These are phyloP conservation scores for Cantharis lateralis DNA, from an alignment of 2,888 invertebrate species.

Conservation along the genomic window DNA sequence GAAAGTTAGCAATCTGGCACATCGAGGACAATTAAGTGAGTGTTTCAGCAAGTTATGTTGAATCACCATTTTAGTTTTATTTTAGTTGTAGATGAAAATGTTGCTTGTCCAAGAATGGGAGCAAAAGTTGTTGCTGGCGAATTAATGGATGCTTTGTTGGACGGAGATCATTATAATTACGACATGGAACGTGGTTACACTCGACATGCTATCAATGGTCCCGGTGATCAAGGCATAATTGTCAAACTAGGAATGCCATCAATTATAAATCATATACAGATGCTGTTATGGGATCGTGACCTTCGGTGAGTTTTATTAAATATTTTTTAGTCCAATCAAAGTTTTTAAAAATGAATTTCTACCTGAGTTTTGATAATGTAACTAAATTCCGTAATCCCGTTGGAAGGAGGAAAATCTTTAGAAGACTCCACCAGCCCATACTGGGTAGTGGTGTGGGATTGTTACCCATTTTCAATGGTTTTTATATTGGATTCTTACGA, in stretches of 20 bases:
- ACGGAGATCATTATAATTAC: slow-evolving; percentile 85
- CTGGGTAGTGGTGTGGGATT: too few relatives aligned
- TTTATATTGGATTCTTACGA: too few relatives aligned
- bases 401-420: too few relatives aligned
- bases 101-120: slow-evolving; percentile 79
- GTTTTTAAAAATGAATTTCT: too few relatives aligned
- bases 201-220: slow-evolving; percentile 53
- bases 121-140: slow-evolving; percentile 91
- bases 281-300: slow-evolving; percentile 95
- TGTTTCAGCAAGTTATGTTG: slow-evolving; percentile 29
- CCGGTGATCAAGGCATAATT: slow-evolving; percentile 78
- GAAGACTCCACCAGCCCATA: too few relatives aligned
- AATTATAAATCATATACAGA: slow-evolving; percentile 90
- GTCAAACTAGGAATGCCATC: slow-evolving; percentile 82
- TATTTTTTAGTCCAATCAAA: background rate
- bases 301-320: slow-evolving; percentile 61
- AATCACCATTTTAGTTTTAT: slow-evolving; percentile 4
- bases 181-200: slow-evolving; percentile 91
- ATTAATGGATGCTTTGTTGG: slow-evolving; percentile 83
- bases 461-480: too few relatives aligned
- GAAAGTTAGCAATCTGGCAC: slow-evolving; percentile 77
- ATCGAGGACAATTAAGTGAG: slow-evolving; percentile 80
- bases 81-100: slow-evolving; percentile 87
- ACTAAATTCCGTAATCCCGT: too few relatives aligned
- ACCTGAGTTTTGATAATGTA: too few relatives aligned